Conservation (phyloP, 1,140 invertebrate species). For the Hypothenemus hampei region DNA sequence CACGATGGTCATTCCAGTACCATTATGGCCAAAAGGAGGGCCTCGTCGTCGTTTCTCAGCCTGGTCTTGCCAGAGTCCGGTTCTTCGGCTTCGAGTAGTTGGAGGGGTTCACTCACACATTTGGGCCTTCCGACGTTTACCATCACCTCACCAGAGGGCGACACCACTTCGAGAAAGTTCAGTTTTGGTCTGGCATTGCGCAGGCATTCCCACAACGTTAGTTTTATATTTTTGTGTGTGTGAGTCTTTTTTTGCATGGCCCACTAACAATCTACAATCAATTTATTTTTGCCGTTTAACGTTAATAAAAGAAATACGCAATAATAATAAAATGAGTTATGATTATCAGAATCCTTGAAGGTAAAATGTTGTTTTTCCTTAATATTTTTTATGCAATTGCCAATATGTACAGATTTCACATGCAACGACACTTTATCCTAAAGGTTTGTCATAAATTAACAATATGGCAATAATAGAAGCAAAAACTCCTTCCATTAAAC, state of each 20-base stretch:
- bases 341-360: too few relatives aligned
- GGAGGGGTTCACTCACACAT: constrained; percentile 43
- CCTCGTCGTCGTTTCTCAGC: constrained; percentile 47
- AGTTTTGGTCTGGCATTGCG: constrained; percentile 49
- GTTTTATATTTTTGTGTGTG: constrained; percentile 31
- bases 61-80: constrained; percentile 45
- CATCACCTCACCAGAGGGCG: constrained; percentile 46
- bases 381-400: too few relatives aligned
- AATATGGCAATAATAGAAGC: too few relatives aligned
- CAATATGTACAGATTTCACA: too few relatives aligned
- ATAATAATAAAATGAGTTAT: too few relatives aligned
- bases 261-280: not conserved
- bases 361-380: too few relatives aligned
- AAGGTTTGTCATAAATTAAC: too few relatives aligned
- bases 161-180: constrained; percentile 49
- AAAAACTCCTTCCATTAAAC: too few relatives aligned
- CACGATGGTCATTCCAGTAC: constrained; percentile 17
- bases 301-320: too few relatives aligned
- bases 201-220: constrained; percentile 54
- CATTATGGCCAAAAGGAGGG: constrained; percentile 33
- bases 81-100: constrained; percentile 25
- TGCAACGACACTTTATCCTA: too few relatives aligned
- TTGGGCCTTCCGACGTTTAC: constrained; percentile 52
- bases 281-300: not conserved
- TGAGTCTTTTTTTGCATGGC: not conserved